Percentiles rank a stretch among this genome's conserved stretches.
Conservation (phyloP, 2,113 vertebrate species). For the Macheiramphus alcinus region DNA sequence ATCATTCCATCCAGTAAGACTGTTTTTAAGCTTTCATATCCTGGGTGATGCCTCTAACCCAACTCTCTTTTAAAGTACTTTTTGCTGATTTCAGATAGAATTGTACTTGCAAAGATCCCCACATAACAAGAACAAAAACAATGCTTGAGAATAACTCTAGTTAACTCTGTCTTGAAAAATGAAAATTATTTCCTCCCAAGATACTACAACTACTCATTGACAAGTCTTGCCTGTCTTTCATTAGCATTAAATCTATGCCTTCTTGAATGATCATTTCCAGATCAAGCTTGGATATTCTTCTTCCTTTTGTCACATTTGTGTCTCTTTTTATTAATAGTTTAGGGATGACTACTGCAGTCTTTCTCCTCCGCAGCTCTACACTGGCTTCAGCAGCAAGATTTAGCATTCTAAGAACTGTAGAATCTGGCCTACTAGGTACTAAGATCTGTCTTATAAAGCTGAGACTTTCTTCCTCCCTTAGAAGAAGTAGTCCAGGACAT, state of each 20-base stretch:
- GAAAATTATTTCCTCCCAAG: neutral
- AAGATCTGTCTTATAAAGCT: neutral
- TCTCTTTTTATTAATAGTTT: neutral
- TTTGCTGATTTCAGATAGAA: conserved; percentile 33
- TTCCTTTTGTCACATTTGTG: neutral
- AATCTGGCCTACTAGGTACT: neutral
- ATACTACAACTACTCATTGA: neutral
- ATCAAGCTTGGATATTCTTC: neutral
- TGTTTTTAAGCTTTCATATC: conserved; percentile 25
- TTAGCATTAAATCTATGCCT: neutral
- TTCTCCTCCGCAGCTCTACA: neutral
- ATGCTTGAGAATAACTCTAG: neutral
- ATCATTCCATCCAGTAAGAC: neutral
- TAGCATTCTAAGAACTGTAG: neutral
- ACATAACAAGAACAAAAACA: neutral
- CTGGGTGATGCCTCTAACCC: neutral
- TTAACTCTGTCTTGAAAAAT: neutral
- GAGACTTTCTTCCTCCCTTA: conserved; percentile 2
- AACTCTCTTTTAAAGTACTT: conserved; percentile 12
- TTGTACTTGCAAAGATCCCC: neutral
- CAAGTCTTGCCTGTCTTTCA: conserved; percentile 3
- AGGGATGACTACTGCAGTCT: neutral
- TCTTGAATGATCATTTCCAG: neutral
- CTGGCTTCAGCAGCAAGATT: neutral
- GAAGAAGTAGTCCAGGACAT: conserved; percentile 6